Evolutionary conservation across 2,888 invertebrate species (phyloP), one percentile per base, ranked within the genome.

Genomic region (Cerceris rybyensis): DNA sequence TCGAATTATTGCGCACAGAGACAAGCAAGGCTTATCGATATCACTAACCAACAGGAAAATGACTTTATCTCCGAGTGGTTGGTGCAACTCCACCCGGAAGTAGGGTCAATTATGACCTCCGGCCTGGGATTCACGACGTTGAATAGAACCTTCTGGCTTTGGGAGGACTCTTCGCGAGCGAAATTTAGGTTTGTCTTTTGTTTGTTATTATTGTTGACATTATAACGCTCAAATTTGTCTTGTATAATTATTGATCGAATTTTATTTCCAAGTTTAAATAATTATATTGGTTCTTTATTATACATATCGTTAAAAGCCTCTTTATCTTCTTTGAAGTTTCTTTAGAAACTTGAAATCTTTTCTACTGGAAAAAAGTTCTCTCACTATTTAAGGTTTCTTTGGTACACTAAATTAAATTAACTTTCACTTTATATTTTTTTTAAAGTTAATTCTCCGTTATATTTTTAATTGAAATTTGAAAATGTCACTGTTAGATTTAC

Each of bases 21-120:
- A 80, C 92, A 92, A n/a, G 92, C 93, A 0, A 90, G 92, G 54
- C 90, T 94, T 49, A 86, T 93, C 9, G 93, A 93, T 73, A 91
- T 94, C 67, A 90, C 92, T 46, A 92, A 91, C n/a, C 92, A 94
- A 88, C 89, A 89, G 49, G 94, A 95, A 86, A 94, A 93, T 85
- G 92, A 94, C 87, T 94, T 94, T 83, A 80, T 95, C 17, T 94
- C 94, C 9, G 93, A 94, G 81, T 92, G 93, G 92, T 85, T 94
- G 68, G 77, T 93, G 57, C 90, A 91, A 46, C 86, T 70, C 28
- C 83, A 92, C 70, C 92, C 93, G 16, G 83, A 90, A 52, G 90
- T 92, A 4, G 84, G 86, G 2, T 90, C 92, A 42, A 84, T 93
- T 7, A 92, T 93, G 90, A 94, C 93, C 14, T 92, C 93, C n/a